Conservation (phyloP, 1,140 invertebrate genomes). For the Ceratina japonica region DNA sequence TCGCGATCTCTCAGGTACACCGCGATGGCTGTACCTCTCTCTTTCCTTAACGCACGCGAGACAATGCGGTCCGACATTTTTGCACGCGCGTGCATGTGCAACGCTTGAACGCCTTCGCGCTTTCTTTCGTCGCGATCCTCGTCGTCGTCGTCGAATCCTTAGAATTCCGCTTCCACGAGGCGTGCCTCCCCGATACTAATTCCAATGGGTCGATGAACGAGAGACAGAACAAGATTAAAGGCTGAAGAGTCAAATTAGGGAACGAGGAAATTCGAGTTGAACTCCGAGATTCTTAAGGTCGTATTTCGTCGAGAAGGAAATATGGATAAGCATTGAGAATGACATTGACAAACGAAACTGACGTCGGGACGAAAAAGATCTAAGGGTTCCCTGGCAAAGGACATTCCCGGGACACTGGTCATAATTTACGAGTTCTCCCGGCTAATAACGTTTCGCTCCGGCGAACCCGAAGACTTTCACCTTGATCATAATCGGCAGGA, state of each 20-base stretch:
- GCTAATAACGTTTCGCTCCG: slow-evolving; percentile 58
- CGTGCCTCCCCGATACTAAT: background rate
- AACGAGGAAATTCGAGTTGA: background rate
- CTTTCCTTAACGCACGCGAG: slow-evolving; percentile 6
- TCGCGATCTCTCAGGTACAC: slow-evolving; percentile 6
- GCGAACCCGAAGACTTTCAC: slow-evolving; percentile 60
- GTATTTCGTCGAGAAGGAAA: no score
- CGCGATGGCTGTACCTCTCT: background rate
- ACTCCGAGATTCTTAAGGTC: no score
- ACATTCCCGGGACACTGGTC: slow-evolving; percentile 51
- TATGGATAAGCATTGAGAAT: no score
- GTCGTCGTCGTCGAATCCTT: slow-evolving; percentile 28
- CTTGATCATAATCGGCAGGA: slow-evolving; percentile 59
- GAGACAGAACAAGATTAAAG: background rate
- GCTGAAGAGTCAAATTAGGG: background rate
- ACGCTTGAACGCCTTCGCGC: slow-evolving; percentile 41
- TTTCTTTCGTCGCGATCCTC: slow-evolving; percentile 34
- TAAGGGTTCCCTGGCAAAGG: slow-evolving; percentile 28
- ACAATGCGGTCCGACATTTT: slow-evolving; percentile 31
- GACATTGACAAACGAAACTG: no score
- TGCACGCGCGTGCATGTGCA: slow-evolving; percentile 29
- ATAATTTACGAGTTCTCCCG: slow-evolving; percentile 47
- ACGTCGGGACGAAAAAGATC: no score
- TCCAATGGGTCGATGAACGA: background rate
- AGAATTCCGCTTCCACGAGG: slow-evolving; percentile 21